Evolutionary conservation across 2,888 invertebrate genomes (phyloP).

Genomic region (Liposcelis brunnea): DNA sequence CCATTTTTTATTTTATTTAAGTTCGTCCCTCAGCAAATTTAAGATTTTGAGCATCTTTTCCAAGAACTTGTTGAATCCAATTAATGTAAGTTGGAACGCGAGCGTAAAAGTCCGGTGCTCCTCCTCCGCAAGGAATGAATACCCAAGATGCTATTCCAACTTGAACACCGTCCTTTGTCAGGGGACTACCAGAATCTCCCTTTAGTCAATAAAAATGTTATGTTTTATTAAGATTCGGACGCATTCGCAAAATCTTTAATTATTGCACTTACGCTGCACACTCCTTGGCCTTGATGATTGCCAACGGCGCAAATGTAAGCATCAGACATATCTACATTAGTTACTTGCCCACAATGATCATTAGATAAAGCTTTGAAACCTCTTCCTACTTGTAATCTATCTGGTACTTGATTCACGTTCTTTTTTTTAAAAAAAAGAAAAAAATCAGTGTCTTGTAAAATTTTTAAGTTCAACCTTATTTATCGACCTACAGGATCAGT

Average conservation of each 20-base stretch:
- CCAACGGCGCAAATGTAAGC: constrained; percentile 2
- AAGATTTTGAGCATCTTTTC: neutral
- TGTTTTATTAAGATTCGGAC: neutral
- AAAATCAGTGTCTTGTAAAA: no score
- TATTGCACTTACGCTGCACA: neutral
- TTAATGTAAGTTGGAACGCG: constrained; percentile 2
- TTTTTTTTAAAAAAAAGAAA: no score
- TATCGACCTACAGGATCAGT: no score
- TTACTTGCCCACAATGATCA: neutral
- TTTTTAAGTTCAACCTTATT: no score
- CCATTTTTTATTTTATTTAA: neutral
- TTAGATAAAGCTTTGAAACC: neutral
- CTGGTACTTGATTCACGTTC: neutral
- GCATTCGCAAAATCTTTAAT: neutral
- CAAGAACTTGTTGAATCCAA: constrained; percentile 5
- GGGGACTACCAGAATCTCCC: constrained; percentile 7
- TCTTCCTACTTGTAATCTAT: neutral
- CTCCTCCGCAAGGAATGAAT: constrained; percentile 1
- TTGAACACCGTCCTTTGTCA: neutral
- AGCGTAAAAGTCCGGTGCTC: constrained; percentile 1
- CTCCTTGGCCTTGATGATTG: neutral
- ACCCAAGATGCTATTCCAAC: neutral
- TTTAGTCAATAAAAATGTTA: neutral
- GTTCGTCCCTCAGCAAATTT: neutral
- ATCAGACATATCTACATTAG: neutral